These are phyloP conservation scores for Cryptotis parvus DNA, from an alignment of 2,113 vertebrate genomes.

Conservation along the genomic window DNA sequence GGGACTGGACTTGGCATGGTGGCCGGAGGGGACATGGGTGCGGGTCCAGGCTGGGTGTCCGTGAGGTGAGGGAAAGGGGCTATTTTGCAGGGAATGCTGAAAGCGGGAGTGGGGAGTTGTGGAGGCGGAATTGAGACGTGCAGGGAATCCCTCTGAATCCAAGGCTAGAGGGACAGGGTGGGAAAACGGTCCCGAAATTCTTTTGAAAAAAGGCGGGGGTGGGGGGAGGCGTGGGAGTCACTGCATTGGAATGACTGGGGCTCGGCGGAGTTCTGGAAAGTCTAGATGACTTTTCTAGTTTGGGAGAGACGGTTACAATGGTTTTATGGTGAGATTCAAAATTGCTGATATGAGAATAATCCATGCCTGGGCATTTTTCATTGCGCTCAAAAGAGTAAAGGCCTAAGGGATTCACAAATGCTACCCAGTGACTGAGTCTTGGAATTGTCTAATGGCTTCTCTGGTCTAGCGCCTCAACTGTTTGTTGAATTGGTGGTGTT, in stretches of 20 bases:
- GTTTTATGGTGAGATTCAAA: background rate
- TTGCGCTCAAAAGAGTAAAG: background rate
- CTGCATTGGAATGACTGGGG: background rate
- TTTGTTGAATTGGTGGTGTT: background rate
- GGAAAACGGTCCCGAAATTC: background rate
- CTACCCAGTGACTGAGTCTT: background rate
- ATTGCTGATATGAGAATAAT: background rate
- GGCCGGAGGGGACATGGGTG: background rate
- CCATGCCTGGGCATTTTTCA: background rate
- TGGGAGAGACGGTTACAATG: background rate
- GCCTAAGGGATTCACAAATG: background rate
- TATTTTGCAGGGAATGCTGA: background rate
- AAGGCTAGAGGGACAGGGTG: constrained; percentile 12
- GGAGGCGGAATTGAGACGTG: background rate
- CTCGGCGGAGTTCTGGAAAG: background rate
- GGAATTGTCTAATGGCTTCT: background rate
- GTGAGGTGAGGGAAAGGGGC: background rate
- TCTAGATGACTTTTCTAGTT: background rate
- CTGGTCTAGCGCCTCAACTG: background rate
- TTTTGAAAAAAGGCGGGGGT: background rate
- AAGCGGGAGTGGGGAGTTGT: background rate
- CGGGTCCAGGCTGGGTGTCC: background rate
- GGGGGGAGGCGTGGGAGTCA: background rate
- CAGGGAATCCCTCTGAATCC: background rate
- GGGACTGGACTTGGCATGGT: background rate